These are phyloP conservation scores for Chironomus striatipennis DNA, from an alignment of 1,140 invertebrate species.

Conservation along the genomic window DNA sequence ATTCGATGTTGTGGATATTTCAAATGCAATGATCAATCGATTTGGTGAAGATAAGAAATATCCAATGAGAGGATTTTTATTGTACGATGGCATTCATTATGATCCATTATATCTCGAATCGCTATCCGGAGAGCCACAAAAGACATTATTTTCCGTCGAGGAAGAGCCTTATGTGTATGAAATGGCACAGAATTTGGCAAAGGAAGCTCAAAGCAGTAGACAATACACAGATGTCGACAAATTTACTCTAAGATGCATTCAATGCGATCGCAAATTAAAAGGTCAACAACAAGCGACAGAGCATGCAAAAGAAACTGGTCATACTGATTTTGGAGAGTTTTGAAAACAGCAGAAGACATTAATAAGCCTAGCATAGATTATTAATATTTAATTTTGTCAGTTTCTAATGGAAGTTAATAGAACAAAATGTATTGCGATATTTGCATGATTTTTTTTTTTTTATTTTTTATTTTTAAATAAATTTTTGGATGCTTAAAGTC, in stretches of 20 bases:
- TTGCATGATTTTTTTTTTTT: background rate
- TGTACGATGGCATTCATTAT: conserved; percentile 96
- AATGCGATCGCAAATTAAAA: conserved; percentile 62
- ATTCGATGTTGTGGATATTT: conserved; percentile 88
- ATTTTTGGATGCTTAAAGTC: background rate
- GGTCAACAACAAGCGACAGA: conserved; percentile 71
- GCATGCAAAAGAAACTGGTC: conserved; percentile 77
- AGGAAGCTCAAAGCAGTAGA: conserved; percentile 75
- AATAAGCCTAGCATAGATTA: background rate
- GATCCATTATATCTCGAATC: conserved; percentile 85
- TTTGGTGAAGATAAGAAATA: conserved; percentile 92
- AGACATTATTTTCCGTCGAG: conserved; percentile 70
- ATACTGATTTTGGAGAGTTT: conserved; percentile 82
- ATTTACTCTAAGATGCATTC: conserved; percentile 73
- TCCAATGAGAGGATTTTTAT: conserved; percentile 71
- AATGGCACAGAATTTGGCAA: conserved; percentile 74
- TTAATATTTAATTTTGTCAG: background rate
- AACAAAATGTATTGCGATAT: background rate
- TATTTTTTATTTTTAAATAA: background rate
- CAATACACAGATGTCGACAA: conserved; percentile 82
- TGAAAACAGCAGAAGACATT: too few relatives aligned
- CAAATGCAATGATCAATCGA: conserved; percentile 80
- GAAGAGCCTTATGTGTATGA: conserved; percentile 58
- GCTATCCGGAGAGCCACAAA: conserved; percentile 51
- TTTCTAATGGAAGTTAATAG: too few relatives aligned